Evolutionary conservation across 2,113 vertebrate genomes (phyloP), one percentile per base, ranked within the genome.

Genomic region (Acanthochromis polyacanthus): DNA sequence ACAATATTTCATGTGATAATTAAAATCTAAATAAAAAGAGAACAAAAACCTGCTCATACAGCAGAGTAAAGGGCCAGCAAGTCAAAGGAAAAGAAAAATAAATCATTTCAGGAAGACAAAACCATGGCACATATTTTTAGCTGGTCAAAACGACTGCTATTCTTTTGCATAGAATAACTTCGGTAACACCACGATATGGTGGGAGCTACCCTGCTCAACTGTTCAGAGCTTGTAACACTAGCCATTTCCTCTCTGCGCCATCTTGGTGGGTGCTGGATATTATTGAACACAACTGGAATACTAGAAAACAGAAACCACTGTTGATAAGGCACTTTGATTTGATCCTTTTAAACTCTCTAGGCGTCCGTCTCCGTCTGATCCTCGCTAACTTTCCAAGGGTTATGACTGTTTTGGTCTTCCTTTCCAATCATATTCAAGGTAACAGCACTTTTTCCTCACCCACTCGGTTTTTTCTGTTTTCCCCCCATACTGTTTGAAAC

Each of bases 81-180:
- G 81, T 82, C 20, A 90, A 83, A 69, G 76, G 62, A 66, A 68
- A 67, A 79, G 86, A 81, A 59, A 83, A 79, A 43, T 76, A 85
- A 82, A 55, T 53, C 63, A 93, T 74, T 85, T 92, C 81, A 93
- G 95, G 95, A 95, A 95, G 94, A 95, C 94, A 85, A 93, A 95
- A 93, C 91, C 93, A 95, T 95, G 94, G 95, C 95, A 95, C 94
- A 92, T 94, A 89, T 90, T 89, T 93, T 93, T 93, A 95, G 94
- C 94, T 95, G 94, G 94, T 95, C 93, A 80, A 82, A 91, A 89
- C 80, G 93, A 95, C 93, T 92, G 94, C 93, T 95, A 92, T 93
- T 95, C 90, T 87, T 91, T 95, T 95, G 94, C 94, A 95, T 95
- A 95, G 95, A 95, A 87, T 94, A 94, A 94, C 93, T 85, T 57